Evolutionary conservation across 1,140 invertebrate species (phyloP), one percentile per base, ranked within the genome.

Genomic region (Drosophila littoralis): DNA sequence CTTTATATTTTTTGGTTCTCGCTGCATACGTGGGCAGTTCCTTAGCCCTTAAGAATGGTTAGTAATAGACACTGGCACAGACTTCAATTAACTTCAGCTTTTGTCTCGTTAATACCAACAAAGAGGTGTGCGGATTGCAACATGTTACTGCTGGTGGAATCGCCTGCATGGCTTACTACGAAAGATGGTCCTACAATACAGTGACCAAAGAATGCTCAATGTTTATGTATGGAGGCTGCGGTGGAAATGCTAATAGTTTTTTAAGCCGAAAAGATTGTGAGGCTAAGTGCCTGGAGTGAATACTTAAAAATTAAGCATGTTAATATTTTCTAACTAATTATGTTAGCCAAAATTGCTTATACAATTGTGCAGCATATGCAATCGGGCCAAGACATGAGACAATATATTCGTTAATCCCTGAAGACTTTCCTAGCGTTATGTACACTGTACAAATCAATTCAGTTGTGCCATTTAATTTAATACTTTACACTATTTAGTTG

Each of bases 201-300:
- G 93, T 94, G 1, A 92, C 94, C 15, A 95, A 96, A 80, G 94
- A 95, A 17, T 97, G 96, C 77, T 93, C 93, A 1, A 95, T 96
- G 76, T 97, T 97, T 75, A 93, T 95, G 9, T 97, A 96, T 80
- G 94, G 95, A 7, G 96, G 96, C 1, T 97, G 97, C 90, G 94
- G 97, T 58, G 97, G 97, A 38, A 99, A 98, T 91, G 95, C 95
- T 52, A 98, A 98, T 92, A 95, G 95, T 77, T 99, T 98, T 92
- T 1, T 0, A 0, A 42, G 45, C 1, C 5, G 33, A 15, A 5
- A 15, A 8, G 6, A 13, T 0, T 75, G 73, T 22, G 71, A 81
- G 8, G 32, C 45, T 6, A 61, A 9, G 12, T 80, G 74, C 46
- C 4, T 28, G 4, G 22, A 28, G 0, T 28, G 4, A 28, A 28